Conservation (phyloP, 2,888 invertebrate genomes). For the Amphipoea oculea region DNA sequence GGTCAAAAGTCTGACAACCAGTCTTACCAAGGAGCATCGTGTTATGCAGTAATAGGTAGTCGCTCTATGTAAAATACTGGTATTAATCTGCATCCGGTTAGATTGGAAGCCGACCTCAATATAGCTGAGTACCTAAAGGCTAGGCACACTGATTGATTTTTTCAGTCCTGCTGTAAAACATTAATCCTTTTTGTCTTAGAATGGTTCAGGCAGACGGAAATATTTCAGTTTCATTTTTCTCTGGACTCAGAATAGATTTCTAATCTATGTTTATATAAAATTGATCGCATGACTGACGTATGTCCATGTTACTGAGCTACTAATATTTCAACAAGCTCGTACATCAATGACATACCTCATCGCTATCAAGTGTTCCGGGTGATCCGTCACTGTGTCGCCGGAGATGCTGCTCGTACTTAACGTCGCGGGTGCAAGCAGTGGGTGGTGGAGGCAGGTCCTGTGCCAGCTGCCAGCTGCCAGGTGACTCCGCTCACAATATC, state of each 20-base stretch:
- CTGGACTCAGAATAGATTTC: background rate
- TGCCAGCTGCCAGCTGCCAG: slow-evolving; percentile 21
- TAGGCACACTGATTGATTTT: background rate
- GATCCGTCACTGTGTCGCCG: slow-evolving; percentile 62
- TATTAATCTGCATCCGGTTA: background rate
- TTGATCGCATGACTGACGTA: background rate
- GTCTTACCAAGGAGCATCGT: background rate
- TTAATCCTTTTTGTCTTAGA: background rate
- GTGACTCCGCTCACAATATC: slow-evolving; percentile 53
- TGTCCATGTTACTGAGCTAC: background rate
- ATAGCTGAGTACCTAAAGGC: background rate
- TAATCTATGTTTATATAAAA: background rate
- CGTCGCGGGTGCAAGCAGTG: slow-evolving; percentile 25
- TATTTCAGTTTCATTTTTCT: background rate
- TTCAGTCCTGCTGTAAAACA: background rate
- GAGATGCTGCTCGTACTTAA: slow-evolving; percentile 45
- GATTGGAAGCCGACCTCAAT: background rate
- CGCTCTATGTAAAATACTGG: background rate
- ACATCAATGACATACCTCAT: slow-evolving; percentile 17
- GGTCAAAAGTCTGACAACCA: background rate
- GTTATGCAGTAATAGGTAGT: background rate
- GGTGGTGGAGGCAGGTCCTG: slow-evolving; percentile 36
- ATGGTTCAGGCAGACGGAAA: too few species aligned
- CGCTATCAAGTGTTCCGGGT: slow-evolving; percentile 31
- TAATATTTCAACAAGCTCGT: slow-evolving; percentile 3